Percentiles rank a stretch among this genome's conserved stretches.
Conservation (phyloP, 2,797 vertebrate genomes). For the Sebastes hopkinsi region DNA sequence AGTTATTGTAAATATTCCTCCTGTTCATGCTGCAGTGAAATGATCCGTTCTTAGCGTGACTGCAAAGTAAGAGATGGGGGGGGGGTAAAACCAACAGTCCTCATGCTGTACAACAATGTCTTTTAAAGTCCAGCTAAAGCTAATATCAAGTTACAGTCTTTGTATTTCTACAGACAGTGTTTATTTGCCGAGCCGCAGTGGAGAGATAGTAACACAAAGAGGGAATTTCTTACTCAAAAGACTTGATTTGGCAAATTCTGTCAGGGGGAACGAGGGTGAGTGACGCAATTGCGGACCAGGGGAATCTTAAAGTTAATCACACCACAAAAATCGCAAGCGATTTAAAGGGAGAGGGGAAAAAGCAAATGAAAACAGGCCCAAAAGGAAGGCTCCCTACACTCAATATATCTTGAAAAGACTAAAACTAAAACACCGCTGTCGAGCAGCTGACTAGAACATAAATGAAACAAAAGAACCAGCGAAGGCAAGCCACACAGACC, state of each 20-base stretch:
- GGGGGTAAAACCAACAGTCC: neutral
- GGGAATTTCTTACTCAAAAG: neutral
- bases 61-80: neutral
- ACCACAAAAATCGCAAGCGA: no score
- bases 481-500: no score
- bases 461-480: no score
- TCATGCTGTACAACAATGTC: neutral
- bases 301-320: no score
- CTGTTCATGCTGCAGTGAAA: neutral
- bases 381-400: no score
- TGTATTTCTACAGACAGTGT: neutral
- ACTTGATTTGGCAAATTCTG: no score
- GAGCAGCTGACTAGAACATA: fast-evolving
- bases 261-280: no score
- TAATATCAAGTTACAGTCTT: neutral
- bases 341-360: no score
- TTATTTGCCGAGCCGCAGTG: neutral
- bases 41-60: neutral
- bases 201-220: neutral
- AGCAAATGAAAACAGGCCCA: no score
- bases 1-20: neutral
- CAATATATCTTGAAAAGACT: no score
- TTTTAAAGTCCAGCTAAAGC: neutral
- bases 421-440: no score
- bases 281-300: no score